Evolutionary conservation across 2,888 invertebrate genomes (phyloP).

Genomic region (Didymodactylos carnosus): DNA sequence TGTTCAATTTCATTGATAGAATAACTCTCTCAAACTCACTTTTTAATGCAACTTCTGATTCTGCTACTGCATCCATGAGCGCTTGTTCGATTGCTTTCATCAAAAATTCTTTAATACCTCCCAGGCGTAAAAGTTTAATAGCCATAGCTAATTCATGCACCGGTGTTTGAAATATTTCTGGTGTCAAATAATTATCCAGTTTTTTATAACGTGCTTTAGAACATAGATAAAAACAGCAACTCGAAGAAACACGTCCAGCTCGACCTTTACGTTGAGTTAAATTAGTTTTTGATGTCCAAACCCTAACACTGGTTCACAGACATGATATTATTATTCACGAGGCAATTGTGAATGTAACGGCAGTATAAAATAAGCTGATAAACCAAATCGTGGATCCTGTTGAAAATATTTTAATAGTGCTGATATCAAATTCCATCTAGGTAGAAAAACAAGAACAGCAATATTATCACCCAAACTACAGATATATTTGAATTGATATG

Average conservation of each 20-base stretch:
- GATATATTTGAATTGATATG: no score
- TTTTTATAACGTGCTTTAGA: conserved; percentile 32
- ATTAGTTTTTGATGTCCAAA: conserved; percentile 67
- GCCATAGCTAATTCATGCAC: conserved; percentile 77
- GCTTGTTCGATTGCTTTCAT: conserved; percentile 81
- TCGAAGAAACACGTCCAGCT: conserved; percentile 79
- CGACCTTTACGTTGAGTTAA: conserved; percentile 80
- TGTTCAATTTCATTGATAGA: background rate
- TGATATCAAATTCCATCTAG: conserved; percentile 92
- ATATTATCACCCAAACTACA: conserved; percentile 45
- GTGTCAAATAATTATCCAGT: conserved; percentile 58
- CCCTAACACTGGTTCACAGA: conserved; percentile 77
- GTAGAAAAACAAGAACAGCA: conserved; percentile 72
- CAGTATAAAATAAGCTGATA: conserved; percentile 58
- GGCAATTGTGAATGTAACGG: conserved; percentile 95
- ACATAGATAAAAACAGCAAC: conserved; percentile 79
- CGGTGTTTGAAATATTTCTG: conserved; percentile 92
- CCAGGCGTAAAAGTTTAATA: conserved; percentile 67
- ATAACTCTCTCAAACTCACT: background rate
- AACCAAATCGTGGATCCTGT: conserved; percentile 46
- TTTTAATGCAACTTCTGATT: conserved; percentile 56
- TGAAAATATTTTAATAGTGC: conserved; percentile 65
- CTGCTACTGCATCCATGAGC: conserved; percentile 87
- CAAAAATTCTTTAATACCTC: conserved; percentile 70
- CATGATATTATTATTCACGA: conserved; percentile 69